These are phyloP conservation scores for Eupsilia transversa DNA, from an alignment of 2,888 invertebrate genomes.

Conservation along the genomic window DNA sequence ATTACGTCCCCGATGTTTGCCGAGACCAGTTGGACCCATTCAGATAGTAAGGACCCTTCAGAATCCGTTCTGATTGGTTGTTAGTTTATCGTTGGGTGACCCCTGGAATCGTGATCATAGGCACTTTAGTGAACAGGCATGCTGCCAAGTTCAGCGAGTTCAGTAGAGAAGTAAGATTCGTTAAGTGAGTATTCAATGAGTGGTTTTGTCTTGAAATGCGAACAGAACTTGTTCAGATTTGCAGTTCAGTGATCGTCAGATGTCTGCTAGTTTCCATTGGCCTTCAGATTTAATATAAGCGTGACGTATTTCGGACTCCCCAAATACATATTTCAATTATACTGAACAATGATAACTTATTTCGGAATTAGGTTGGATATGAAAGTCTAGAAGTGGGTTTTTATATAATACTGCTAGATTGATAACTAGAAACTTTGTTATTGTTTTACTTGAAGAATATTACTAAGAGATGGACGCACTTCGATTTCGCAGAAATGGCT, in stretches of 20 bases:
- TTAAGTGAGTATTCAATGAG: conserved; percentile 30
- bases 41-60: conserved; percentile 62
- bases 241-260: conserved; percentile 39
- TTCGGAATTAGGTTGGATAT: neutral
- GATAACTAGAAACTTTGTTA: neutral
- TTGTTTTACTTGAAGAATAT: neutral
- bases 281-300: conserved; percentile 10
- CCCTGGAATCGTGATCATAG: conserved; percentile 37
- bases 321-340: conserved; percentile 26
- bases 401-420: neutral
- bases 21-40: conserved; percentile 67
- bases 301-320: neutral
- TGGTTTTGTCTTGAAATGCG: conserved; percentile 36
- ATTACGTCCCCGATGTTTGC: conserved; percentile 71
- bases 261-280: neutral
- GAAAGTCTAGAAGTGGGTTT: neutral
- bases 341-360: conserved; percentile 8
- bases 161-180: conserved; percentile 36
- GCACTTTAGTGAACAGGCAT: conserved; percentile 22
- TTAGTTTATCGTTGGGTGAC: conserved; percentile 61
- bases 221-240: conserved; percentile 39
- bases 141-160: conserved; percentile 32
- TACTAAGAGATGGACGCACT: neutral
- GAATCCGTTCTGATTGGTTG: conserved; percentile 63
- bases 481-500: neutral